phyloP scores from a whole-genome alignment of 2,888 invertebrate genomes.

The Creontiades dilutus region DNA sequence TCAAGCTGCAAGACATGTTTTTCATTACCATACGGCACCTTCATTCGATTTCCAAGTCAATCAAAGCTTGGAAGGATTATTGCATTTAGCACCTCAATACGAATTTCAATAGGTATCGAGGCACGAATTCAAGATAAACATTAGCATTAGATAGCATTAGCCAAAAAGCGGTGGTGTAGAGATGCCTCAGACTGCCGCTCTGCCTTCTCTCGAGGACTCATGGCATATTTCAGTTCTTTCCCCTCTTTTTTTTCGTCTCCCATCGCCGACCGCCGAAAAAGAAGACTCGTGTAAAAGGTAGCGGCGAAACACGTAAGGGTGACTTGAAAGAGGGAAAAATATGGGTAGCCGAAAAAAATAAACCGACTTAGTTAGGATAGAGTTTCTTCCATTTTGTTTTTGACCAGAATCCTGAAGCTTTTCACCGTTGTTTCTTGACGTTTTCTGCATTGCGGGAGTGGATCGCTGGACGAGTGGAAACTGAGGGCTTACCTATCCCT shows the following conservation, averaged over 20 bases:
- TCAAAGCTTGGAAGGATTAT: too few relatives aligned
- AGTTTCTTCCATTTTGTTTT: conserved; percentile 41
- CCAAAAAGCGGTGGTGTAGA: too few relatives aligned
- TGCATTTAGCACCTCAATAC: too few relatives aligned
- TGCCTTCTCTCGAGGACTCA: background rate
- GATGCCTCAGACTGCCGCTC: too few relatives aligned
- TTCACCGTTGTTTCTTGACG: conserved; percentile 44
- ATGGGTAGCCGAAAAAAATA: conserved; percentile 2
- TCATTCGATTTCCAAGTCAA: too few relatives aligned
- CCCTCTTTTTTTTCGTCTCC: background rate
- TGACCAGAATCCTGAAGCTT: conserved; percentile 38
- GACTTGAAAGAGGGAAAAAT: background rate
- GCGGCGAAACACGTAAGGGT: background rate
- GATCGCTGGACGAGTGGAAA: background rate
- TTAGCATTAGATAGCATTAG: too few relatives aligned
- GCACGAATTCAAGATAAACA: too few relatives aligned
- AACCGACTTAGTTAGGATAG: conserved; percentile 35
- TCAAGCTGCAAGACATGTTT: too few relatives aligned
- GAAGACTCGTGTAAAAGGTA: conserved; percentile 7
- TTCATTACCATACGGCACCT: too few relatives aligned
- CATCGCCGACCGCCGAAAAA: background rate
- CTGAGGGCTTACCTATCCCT: conserved; percentile 52
- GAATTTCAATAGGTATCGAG: too few relatives aligned
- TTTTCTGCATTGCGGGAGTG: conserved; percentile 48
- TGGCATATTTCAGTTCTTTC: conserved; percentile 1